These are phyloP conservation scores for Hyphantria cunea DNA, from an alignment of 1,140 invertebrate genomes.

Conservation along the genomic window DNA sequence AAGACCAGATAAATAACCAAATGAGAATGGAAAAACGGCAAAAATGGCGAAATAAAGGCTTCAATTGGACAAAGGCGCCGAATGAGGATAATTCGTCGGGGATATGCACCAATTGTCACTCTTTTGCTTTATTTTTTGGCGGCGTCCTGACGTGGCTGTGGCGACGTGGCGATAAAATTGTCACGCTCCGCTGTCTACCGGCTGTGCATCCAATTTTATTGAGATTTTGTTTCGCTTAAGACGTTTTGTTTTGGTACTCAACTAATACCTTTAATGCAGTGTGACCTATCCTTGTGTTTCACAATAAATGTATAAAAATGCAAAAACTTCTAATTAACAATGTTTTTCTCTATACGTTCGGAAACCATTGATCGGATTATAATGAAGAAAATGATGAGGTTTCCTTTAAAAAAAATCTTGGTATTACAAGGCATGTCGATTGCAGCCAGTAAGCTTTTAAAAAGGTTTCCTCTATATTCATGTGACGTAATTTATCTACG, in stretches of 20 bases:
- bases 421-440: no score
- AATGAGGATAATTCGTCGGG: constrained; percentile 76
- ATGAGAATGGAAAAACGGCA: constrained; percentile 78
- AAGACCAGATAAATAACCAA: constrained; percentile 79
- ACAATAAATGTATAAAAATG: no score
- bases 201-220: constrained; percentile 21
- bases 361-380: no score
- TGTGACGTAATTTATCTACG: no score
- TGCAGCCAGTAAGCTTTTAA: no score
- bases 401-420: no score
- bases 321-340: no score
- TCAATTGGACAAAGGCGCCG: constrained; percentile 79
- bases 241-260: constrained; percentile 11
- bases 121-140: constrained; percentile 66
- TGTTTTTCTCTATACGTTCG: no score
- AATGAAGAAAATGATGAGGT: no score
- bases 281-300: no score
- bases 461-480: no score
- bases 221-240: constrained; percentile 20
- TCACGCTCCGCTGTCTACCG: constrained; percentile 37
- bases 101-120: constrained; percentile 80
- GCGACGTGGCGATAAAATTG: constrained; percentile 52
- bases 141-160: constrained; percentile 43
- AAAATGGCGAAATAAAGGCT: constrained; percentile 78
- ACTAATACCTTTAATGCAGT: constrained; percentile 3